Evolutionary conservation across 2,888 invertebrate genomes (phyloP).

Genomic region (Adelphocoris suturalis): DNA sequence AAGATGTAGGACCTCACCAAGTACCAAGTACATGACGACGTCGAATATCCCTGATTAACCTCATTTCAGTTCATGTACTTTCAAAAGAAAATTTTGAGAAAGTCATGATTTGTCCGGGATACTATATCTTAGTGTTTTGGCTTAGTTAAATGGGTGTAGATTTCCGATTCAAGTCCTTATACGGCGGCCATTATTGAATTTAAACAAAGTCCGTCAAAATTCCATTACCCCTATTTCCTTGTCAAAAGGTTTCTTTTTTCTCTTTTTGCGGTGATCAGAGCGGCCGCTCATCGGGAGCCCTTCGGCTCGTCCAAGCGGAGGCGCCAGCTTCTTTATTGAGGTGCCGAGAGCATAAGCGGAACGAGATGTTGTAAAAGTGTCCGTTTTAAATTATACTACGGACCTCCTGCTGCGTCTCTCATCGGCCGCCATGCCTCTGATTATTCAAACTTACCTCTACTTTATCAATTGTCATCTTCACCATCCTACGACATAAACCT

Average conservation of each 20-base stretch:
- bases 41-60: no score
- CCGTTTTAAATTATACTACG: constrained; percentile 65
- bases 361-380: constrained; percentile 71
- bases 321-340: constrained; percentile 70
- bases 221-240: constrained; percentile 22
- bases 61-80: no score
- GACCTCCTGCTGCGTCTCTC: constrained; percentile 67
- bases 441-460: constrained; percentile 69
- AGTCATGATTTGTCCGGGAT: no score
- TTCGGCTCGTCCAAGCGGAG: constrained; percentile 31
- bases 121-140: no score
- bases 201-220: neutral
- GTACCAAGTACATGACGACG: no score
- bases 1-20: no score
- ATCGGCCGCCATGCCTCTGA: constrained; percentile 55
- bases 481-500: constrained; percentile 63
- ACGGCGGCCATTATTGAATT: neutral
- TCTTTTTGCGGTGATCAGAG: neutral
- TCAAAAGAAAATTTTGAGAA: no score
- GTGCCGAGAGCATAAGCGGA: constrained; percentile 69
- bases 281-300: constrained; percentile 19
- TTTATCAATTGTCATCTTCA: constrained; percentile 70
- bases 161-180: no score
- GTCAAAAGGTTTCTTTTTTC: neutral
- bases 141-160: no score